Percentiles rank a stretch among this genome's conserved stretches.
These are phyloP conservation scores for Ophioderma brevispina DNA, from an alignment of 35 echinoderm and acorn worm species.

Conservation along the genomic window DNA sequence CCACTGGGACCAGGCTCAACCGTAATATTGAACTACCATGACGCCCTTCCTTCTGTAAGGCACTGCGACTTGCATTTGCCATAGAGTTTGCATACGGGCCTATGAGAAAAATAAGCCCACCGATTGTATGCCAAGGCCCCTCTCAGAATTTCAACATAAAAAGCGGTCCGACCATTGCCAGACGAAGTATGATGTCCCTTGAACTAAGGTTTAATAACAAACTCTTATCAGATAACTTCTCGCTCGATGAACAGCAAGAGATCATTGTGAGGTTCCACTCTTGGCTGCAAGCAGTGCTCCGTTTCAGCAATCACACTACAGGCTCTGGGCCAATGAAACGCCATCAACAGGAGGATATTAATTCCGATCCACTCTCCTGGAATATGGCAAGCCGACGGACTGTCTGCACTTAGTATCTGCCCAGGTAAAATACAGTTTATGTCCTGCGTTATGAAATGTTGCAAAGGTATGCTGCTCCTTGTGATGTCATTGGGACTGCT, in stretches of 20 bases:
- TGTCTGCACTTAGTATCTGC: constrained; percentile 66
- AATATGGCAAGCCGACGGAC: background rate
- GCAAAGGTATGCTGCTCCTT: background rate
- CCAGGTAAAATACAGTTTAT: constrained; percentile 42
- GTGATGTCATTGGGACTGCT: constrained; percentile 60
- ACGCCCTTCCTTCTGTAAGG: no score
- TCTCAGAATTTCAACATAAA: no score
- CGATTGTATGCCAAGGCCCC: no score
- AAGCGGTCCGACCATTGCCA: no score
- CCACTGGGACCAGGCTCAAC: no score
- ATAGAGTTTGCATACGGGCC: no score
- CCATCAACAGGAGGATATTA: constrained; percentile 24
- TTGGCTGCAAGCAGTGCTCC: constrained; percentile 51
- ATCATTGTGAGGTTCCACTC: constrained; percentile 71
- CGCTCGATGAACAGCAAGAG: constrained; percentile 55
- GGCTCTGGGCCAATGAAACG: constrained; percentile 64
- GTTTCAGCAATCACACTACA: constrained; percentile 70
- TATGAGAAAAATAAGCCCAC: no score
- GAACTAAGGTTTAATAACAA: constrained; percentile 65
- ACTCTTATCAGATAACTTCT: constrained; percentile 53
- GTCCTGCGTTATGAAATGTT: constrained; percentile 24
- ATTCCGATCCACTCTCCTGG: constrained; percentile 44
- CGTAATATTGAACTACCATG: no score
- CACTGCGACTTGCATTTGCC: no score
- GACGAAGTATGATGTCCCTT: no score